Evolutionary conservation across 2,888 invertebrate species (phyloP).

Genomic region (Trachelus stipa): DNA sequence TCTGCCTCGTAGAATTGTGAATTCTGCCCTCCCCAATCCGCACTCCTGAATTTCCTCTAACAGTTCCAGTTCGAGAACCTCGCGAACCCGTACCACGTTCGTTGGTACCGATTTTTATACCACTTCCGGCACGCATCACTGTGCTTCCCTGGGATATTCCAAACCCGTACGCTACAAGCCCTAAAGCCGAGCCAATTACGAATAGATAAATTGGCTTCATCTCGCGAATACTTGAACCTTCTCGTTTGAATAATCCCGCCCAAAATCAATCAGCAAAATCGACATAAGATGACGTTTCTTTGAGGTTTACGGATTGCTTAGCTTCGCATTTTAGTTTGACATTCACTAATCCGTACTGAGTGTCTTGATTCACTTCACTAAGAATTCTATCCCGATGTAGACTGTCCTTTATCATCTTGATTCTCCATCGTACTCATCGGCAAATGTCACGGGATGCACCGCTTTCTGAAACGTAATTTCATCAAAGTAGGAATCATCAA

Average conservation of each 20-base stretch:
- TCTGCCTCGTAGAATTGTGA: conserved; percentile 54
- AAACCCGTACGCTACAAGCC: neutral
- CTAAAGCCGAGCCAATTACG: neutral
- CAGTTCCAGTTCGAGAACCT: conserved; percentile 15
- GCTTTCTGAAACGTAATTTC: neutral
- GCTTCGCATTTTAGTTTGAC: neutral
- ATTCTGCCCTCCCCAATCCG: conserved; percentile 55
- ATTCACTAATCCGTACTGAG: neutral
- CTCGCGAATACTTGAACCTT: neutral
- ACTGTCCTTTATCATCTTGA: neutral
- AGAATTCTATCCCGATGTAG: neutral
- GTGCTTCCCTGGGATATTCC: conserved; percentile 25
- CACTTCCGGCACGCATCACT: conserved; percentile 49
- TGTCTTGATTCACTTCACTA: neutral
- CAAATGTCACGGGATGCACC: neutral
- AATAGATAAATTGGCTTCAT: neutral
- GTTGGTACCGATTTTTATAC: conserved; percentile 44
- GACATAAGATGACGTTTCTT: neutral
- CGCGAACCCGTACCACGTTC: conserved; percentile 14
- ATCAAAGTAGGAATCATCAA: neutral
- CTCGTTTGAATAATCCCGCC: neutral
- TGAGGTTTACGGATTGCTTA: neutral
- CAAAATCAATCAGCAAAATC: neutral
- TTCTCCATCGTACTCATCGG: neutral
- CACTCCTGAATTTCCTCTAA: conserved; percentile 52